Base-by-base conservation (phyloP, 2,888 invertebrate species). In the Xestia rhomboidea region DNA sequence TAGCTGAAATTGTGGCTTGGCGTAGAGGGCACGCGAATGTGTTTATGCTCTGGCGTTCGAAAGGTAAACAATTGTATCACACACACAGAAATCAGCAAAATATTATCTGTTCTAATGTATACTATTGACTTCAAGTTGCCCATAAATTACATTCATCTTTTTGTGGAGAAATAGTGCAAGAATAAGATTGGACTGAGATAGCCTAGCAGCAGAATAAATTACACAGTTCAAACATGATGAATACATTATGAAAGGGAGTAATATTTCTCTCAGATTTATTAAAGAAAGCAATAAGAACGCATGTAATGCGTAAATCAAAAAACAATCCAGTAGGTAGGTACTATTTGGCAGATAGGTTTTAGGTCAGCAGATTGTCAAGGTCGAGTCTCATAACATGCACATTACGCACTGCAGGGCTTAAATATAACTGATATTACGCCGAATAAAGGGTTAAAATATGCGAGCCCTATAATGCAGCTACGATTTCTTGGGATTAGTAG, bases 311-410 rank as follows among this genome's bases (percentile, higher is more conserved):
- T 68, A 68, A 72, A 83, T 80, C 60, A 73, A 80, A 80, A 73
- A 79, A 83, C 71, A 80, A 75, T 63, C 41, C n/a, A 46, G 34
- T 79, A 62, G 66, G 49, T 72, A 79, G 41, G 15, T 71, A 82
- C 8, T 57, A 66, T 76, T 79, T 77, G 77, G 77, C 72, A 77
- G 54, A 18, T 60, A n/a, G 30, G 44, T 68, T 77, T 81, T 77
- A 76, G 81, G 73, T 78, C 75, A 82, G 62, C 30, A 79, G 68
- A 34, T 67, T 76, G 46, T 87, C 83, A 85, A 84, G 84, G 82
- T 83, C 77, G 63, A 69, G 63, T 72, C 69, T 76, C 60, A 79
- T 69, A 77, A 63, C 57, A 75, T 77, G 69, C 69, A 30, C 30
- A 68, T 63, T 73, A 76, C 5, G 46, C 27, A 72, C 15, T 27